These are phyloP conservation scores for Jordanella pulchra DNA, from an alignment of 2,797 vertebrate genomes.

Conservation along the genomic window DNA sequence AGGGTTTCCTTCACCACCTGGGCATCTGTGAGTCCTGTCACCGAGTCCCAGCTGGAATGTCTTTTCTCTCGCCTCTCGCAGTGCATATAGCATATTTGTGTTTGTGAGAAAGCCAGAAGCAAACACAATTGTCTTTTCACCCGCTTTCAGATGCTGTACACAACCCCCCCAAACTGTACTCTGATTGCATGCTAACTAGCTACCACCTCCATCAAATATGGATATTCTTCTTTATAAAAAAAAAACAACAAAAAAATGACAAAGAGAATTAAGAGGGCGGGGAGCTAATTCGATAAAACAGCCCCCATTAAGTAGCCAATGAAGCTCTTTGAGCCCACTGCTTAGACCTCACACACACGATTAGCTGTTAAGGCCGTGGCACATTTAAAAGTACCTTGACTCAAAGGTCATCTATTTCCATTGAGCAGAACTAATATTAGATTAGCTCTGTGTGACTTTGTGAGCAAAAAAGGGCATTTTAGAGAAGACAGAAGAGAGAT, in stretches of 20 bases:
- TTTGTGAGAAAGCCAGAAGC: constrained; percentile 66
- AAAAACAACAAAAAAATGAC: constrained; percentile 51
- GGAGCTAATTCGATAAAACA: constrained; percentile 55
- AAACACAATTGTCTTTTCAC: constrained; percentile 73
- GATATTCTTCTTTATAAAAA: constrained; percentile 45
- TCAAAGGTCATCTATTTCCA: constrained; percentile 66
- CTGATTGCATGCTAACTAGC: constrained; percentile 48
- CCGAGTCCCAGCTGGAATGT: constrained; percentile 76
- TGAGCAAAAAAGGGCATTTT: constrained; percentile 28
- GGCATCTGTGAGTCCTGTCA: constrained; percentile 77
- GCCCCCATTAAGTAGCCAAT: constrained; percentile 70
- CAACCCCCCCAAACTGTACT: constrained; percentile 15
- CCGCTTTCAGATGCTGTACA: constrained; percentile 30
- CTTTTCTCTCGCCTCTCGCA: constrained; percentile 22
- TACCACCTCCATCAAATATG: constrained; percentile 27
- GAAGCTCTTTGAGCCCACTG: constrained; percentile 49
- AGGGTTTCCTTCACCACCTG: constrained; percentile 80
- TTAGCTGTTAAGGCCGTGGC: constrained; percentile 57
- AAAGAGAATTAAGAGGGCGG: constrained; percentile 47
- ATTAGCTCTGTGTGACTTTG: constrained; percentile 50
- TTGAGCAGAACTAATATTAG: constrained; percentile 70
- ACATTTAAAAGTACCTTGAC: constrained; percentile 58
- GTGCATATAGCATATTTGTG: constrained; percentile 19
- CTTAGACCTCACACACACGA: constrained; percentile 65
- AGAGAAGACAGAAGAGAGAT: constrained; percentile 30